Evolutionary conservation across 1,140 invertebrate genomes (phyloP), one percentile per base, ranked within the genome.

Genomic region (Andricus grossulariae): DNA sequence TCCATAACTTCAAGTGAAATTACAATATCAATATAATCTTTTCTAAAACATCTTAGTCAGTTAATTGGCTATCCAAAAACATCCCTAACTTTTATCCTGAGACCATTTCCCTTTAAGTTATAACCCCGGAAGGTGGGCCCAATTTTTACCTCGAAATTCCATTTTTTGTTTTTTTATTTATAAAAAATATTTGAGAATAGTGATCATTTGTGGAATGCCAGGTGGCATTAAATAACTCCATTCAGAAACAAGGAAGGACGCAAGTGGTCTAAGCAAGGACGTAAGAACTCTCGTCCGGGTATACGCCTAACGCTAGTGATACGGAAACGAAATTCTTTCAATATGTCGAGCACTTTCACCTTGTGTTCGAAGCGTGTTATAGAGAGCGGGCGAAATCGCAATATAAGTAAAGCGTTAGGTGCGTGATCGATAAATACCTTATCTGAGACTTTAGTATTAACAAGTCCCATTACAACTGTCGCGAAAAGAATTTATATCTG

Each of bases 291-390:
- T 39, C 39, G 74, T 45, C 72, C 21, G 52, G 72, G 45, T 73
- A 49, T 25, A 72, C 51, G 50, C 49, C 49, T 72, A 25, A 55
- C 39, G 45, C 72, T 60, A 66, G 32, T 66, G 50, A 77, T 81
- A 80, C 76, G 80, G 76, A 81, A 81, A 81, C 76, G 74, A 81
- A 78, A 78, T 78, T 74, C 71, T 74, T 66, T 74, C 76, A 74
- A 81, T 74, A 81, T 81, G 60, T 81, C 76, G 80, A 78, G 80
- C 76, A 81, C 80, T 81, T 81, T 81, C 80, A 81, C 80, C 76
- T 78, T 76, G 71, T 52, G 72, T 39, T 51, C 50, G 66, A 51
- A 75, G 50, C 55, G 32, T 50, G 73, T 50, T 66, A 49, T 50
- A 25, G 70, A 71, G 70, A 51, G 57, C 55, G 39, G 8, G 72